Base-by-base conservation (phyloP, 2,797 vertebrate genomes). In the Pteropus rufus region DNA sequence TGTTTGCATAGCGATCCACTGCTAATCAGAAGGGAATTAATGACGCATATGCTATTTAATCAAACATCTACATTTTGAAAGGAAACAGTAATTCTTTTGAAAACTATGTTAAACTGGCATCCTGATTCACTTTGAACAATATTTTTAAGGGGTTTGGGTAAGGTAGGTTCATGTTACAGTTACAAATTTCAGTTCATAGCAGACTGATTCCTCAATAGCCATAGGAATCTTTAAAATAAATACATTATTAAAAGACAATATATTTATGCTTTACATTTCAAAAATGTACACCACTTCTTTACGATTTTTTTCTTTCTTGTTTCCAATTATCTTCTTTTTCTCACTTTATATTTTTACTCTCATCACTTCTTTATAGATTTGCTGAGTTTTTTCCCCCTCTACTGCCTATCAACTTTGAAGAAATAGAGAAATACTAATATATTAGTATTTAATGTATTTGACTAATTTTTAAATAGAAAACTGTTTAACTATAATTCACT, bases 21-120 rank as follows among this genome's bases (percentile, higher is more conserved):
- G 18, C 54, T 75, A 65, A 26, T 77, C 39, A 87, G 73, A 88
- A 84, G 23, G 58, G 19, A 90, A 83, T 73, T 85, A 81, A 62
- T 73, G 39, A 69, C 75, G 65, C 52, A 72, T 44, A 76, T 44
- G 4, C 80, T 88, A 19, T 86, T 91, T 91, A 58, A 82, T 94
- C 44, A 58, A 93, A 76, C 10, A n/a, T 92, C 44, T 83, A 31
- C 36, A 24, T 69, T 96, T 83, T 87, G 60, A 81, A 89, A 87
- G 81, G 67, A 93, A 79, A 93, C 3, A 46, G 1, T 77, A 56
- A 82, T 69, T 87, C 34, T 93, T 87, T 34, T 49, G 58, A 90
- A 86, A 90, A 60, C 24, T n/a, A 2, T 46, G 16, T 54, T 76
- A 88, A 72, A 56, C 26, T 36, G 84, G 49, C 7, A 41, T 93